A percentile compares a stretch with the other conserved stretches of the same genome.
These are phyloP conservation scores for Saccostrea echinata DNA, from an alignment of 1,140 invertebrate genomes.

Conservation along the genomic window DNA sequence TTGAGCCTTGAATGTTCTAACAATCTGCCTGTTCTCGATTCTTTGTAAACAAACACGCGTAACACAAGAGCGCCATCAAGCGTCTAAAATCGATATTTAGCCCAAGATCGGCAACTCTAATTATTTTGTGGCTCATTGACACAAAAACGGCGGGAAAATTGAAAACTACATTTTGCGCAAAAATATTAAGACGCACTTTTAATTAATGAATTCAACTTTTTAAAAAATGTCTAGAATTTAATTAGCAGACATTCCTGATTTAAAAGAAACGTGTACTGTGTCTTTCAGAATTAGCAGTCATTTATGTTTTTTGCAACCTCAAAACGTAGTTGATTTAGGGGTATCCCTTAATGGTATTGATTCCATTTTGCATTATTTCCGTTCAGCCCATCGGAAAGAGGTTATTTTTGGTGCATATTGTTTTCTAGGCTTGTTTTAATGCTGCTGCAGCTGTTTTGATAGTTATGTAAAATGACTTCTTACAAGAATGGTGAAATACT, in stretches of 20 bases:
- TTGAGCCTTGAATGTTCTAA: neutral
- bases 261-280: neutral
- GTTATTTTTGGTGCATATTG: slow-evolving; percentile 24
- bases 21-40: neutral
- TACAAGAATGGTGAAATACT: slow-evolving; percentile 24
- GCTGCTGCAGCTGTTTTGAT: slow-evolving; percentile 33
- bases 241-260: neutral
- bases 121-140: neutral
- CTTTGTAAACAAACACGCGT: slow-evolving; percentile 20
- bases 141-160: slow-evolving; percentile 30
- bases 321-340: slow-evolving; percentile 4
- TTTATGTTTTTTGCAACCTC: neutral
- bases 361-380: slow-evolving; percentile 2
- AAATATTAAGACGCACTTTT: slow-evolving; percentile 16
- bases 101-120: slow-evolving; percentile 33
- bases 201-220: neutral
- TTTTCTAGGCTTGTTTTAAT: slow-evolving; percentile 33
- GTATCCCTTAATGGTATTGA: slow-evolving; percentile 9
- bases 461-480: slow-evolving; percentile 37
- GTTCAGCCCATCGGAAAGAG: slow-evolving; percentile 20
- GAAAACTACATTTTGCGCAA: neutral
- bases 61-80: slow-evolving; percentile 27
- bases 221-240: neutral
- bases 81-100: slow-evolving; percentile 32
- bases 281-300: neutral